Percentiles rank a stretch among this genome's conserved stretches.
phyloP scores from a whole-genome alignment of 2,113 vertebrate species.

The Esox niger region DNA sequence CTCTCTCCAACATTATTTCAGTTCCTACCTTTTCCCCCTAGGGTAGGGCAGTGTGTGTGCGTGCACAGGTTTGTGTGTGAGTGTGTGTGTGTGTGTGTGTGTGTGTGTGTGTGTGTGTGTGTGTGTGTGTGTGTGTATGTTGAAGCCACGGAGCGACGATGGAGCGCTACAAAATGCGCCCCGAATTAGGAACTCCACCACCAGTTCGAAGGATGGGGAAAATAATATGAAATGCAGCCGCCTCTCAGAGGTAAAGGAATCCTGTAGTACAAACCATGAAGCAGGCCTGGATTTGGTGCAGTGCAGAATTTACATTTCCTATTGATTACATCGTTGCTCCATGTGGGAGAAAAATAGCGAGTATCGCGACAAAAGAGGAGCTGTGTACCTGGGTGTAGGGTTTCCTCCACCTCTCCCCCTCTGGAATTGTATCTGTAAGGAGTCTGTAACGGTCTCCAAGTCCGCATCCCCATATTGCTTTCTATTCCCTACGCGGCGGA shows the following conservation, averaged over 20 bases:
- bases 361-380: conserved; percentile 53
- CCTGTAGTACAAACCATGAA: conserved; percentile 33
- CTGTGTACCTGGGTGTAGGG: conserved; percentile 51
- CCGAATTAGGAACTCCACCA: conserved; percentile 37
- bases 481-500: conserved; percentile 4
- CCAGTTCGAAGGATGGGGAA: too few species aligned
- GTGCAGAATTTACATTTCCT: conserved; percentile 72
- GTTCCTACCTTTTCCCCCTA: too few species aligned
- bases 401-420: conserved; percentile 54
- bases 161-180: conserved; percentile 41
- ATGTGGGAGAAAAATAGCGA: conserved; percentile 61
- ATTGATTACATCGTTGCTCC: conserved; percentile 64
- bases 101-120: too few species aligned
- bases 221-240: too few species aligned
- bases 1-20: too few species aligned
- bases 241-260: too few species aligned
- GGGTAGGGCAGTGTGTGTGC: too few species aligned
- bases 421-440: conserved; percentile 1
- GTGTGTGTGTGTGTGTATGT: too few species aligned
- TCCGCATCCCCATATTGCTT: background rate
- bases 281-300: conserved; percentile 62
- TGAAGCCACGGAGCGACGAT: conserved; percentile 61
- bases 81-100: too few species aligned
- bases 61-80: too few species aligned
- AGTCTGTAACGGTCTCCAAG: background rate